Percentiles rank a stretch among this genome's conserved stretches.
phyloP scores from a whole-genome alignment of 2,888 invertebrate species.

The Oxytorus armatus region DNA sequence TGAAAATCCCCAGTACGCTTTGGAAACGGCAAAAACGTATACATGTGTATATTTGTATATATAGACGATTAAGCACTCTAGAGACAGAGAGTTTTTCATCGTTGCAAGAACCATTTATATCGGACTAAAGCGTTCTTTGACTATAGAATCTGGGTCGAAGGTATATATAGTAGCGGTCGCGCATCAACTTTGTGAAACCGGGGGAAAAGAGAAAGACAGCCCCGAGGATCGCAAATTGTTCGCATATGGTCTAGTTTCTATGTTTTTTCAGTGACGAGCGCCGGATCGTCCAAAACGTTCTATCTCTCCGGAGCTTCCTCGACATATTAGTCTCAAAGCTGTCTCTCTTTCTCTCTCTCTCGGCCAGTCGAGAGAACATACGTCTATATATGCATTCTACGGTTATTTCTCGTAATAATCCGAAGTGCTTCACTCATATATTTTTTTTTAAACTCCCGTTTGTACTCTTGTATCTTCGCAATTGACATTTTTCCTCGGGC shows the following conservation, averaged over 20 bases:
- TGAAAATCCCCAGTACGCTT: constrained; percentile 44
- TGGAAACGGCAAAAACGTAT: constrained; percentile 44
- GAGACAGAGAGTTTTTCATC: constrained; percentile 58
- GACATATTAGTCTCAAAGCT: constrained; percentile 58
- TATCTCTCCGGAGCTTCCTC: constrained; percentile 52
- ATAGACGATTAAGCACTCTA: constrained; percentile 29
- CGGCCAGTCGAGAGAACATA: constrained; percentile 29
- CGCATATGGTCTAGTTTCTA: constrained; percentile 38
- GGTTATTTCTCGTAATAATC: constrained; percentile 60
- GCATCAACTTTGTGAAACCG: constrained; percentile 19
- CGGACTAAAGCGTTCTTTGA: constrained; percentile 62
- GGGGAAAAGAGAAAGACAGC: constrained; percentile 16
- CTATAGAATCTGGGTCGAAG: constrained; percentile 58
- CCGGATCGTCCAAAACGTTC: constrained; percentile 51
- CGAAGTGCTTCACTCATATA: constrained; percentile 61
- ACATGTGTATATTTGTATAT: too few species aligned
- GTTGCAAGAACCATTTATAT: constrained; percentile 63
- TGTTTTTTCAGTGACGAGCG: constrained; percentile 32
- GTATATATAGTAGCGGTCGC: constrained; percentile 48
- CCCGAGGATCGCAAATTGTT: constrained; percentile 28
- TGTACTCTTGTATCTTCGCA: constrained; percentile 24
- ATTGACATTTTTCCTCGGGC: constrained; percentile 38
- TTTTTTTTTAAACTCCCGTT: constrained; percentile 40
- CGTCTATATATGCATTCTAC: constrained; percentile 2
- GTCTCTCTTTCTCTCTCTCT: constrained; percentile 18